Evolutionary conservation across 1,140 invertebrate genomes (phyloP).

Genomic region (Amyelois transitella): DNA sequence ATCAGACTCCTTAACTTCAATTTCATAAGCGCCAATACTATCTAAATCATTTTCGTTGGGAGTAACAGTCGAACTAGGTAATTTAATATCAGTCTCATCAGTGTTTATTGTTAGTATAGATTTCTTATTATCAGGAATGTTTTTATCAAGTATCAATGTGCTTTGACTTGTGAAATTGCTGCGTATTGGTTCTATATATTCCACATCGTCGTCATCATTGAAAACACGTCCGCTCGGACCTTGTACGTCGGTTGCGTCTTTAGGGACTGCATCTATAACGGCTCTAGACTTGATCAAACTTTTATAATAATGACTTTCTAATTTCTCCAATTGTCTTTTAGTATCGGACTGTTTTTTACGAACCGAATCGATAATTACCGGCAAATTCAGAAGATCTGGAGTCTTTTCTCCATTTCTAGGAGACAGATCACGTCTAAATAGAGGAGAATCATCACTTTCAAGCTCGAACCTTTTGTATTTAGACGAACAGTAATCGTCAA

Average conservation of each 20-base stretch:
- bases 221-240: constrained; percentile 56
- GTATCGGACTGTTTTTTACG: constrained; percentile 62
- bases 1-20: constrained; percentile 64
- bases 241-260: constrained; percentile 57
- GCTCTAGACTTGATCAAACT: constrained; percentile 50
- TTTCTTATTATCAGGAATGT: constrained; percentile 33
- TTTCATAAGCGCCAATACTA: constrained; percentile 63
- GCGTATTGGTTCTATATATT: constrained; percentile 66
- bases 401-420: constrained; percentile 44
- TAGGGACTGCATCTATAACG: constrained; percentile 63
- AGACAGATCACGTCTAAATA: constrained; percentile 48
- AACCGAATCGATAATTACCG: constrained; percentile 62
- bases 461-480: constrained; percentile 72
- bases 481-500: constrained; percentile 70
- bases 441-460: constrained; percentile 68
- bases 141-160: constrained; percentile 61
- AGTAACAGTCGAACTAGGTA: constrained; percentile 60
- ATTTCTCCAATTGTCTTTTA: constrained; percentile 64
- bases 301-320: constrained; percentile 70
- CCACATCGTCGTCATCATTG: constrained; percentile 59
- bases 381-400: constrained; percentile 64
- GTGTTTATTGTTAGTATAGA: constrained; percentile 59
- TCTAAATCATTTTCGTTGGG: constrained; percentile 56
- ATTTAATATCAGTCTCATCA: constrained; percentile 59
- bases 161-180: constrained; percentile 69